Conservation (phyloP, 2,113 vertebrate genomes). For the Dolichallabes microphthalmus region DNA sequence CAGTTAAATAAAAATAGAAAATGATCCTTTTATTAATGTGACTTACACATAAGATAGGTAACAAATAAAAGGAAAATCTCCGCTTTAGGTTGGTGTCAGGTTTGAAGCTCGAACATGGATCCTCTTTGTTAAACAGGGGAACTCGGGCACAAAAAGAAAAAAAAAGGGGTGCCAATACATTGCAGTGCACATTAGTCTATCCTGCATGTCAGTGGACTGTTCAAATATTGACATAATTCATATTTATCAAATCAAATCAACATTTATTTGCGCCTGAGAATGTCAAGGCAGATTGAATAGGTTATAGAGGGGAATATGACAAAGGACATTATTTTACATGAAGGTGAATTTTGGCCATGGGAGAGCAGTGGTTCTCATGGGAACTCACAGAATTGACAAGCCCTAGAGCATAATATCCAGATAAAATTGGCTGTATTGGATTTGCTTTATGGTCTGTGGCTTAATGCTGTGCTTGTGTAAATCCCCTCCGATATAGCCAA, state of each 20-base stretch:
- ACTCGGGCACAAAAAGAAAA: too few relatives aligned
- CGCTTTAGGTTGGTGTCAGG: too few relatives aligned
- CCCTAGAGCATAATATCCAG: slow-evolving; percentile 20
- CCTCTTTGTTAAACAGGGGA: too few relatives aligned
- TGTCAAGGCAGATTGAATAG: background rate
- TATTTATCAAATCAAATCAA: background rate
- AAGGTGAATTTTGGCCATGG: slow-evolving; percentile 26
- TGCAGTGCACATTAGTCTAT: too few relatives aligned
- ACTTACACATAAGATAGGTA: background rate
- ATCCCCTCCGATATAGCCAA: slow-evolving; percentile 16
- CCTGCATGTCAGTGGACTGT: too few relatives aligned
- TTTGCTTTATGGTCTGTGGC: slow-evolving; percentile 29
- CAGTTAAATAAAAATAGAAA: background rate
- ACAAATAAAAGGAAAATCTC: background rate
- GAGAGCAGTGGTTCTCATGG: slow-evolving; percentile 10
- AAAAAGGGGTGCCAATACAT: too few relatives aligned
- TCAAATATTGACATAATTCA: background rate
- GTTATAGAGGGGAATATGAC: background rate
- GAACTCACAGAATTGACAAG: slow-evolving; percentile 11
- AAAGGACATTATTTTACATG: slow-evolving; percentile 14
- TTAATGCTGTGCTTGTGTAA: slow-evolving; percentile 40
- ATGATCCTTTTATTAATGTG: background rate
- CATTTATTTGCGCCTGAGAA: background rate
- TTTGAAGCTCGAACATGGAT: too few relatives aligned
- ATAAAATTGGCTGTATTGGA: slow-evolving; percentile 36